These are phyloP conservation scores for Pseudochaenichthys georgianus DNA, from an alignment of 2,797 vertebrate genomes.

Conservation along the genomic window DNA sequence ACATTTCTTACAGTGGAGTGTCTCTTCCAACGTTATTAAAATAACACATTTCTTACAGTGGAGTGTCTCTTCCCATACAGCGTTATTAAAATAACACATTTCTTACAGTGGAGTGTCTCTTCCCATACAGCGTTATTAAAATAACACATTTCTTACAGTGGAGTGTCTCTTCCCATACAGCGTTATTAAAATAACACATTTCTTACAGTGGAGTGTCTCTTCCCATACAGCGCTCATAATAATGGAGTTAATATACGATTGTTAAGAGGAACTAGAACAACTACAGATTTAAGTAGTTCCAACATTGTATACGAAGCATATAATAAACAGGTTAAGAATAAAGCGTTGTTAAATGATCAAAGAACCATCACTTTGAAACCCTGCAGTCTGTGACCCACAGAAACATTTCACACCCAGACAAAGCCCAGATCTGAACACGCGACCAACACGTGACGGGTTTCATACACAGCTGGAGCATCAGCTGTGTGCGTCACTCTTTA, in stretches of 20 bases:
- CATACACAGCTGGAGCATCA: conserved; percentile 20
- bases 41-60: no score
- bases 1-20: no score
- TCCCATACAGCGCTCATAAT: conserved; percentile 40
- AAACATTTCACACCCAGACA: conserved; percentile 7
- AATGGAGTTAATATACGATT: conserved; percentile 28
- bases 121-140: no score
- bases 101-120: no score
- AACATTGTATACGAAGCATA: conserved; percentile 19
- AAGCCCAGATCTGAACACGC: background rate
- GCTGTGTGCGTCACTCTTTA: no score
- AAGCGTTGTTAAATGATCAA: background rate
- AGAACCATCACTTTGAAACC: background rate
- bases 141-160: no score
- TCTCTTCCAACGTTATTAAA: no score
- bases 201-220: conserved; percentile 42
- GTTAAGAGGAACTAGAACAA: conserved; percentile 22
- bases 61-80: no score
- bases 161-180: no score
- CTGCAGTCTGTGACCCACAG: conserved; percentile 18
- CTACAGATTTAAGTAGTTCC: conserved; percentile 15
- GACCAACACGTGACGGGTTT: conserved; percentile 6
- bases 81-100: no score
- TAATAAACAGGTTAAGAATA: background rate
- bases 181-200: no score